These are phyloP conservation scores for Sebastes nivosus DNA, from an alignment of 2,797 vertebrate species.

Conservation along the genomic window DNA sequence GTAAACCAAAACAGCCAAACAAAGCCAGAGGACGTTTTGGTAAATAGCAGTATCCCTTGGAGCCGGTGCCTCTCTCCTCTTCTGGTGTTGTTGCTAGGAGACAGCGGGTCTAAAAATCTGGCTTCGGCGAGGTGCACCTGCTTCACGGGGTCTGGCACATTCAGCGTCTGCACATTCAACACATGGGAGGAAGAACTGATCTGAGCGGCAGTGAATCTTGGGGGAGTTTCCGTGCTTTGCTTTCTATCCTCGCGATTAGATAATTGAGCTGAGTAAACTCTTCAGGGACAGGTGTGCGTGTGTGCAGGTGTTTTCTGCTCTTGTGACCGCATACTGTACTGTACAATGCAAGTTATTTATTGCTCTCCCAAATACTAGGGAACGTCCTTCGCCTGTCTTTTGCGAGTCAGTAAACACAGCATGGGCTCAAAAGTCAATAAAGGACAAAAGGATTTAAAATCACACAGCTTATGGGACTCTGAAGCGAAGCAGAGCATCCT, in stretches of 20 bases:
- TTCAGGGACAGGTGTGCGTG: conserved; percentile 15
- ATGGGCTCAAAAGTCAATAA: conserved; percentile 35
- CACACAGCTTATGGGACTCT: conserved; percentile 28
- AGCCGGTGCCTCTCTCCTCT: conserved; percentile 59
- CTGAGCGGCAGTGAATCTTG: conserved; percentile 31
- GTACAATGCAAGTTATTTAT: neutral
- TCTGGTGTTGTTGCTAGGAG: conserved; percentile 82
- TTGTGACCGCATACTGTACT: neutral
- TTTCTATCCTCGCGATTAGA: conserved; percentile 33
- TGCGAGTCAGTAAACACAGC: conserved; percentile 49
- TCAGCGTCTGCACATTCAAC: conserved; percentile 41
- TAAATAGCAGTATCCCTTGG: conserved; percentile 61
- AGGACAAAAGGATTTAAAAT: conserved; percentile 54
- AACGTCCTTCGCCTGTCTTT: conserved; percentile 47
- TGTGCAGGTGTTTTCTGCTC: conserved; percentile 34
- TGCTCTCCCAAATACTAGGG: conserved; percentile 4
- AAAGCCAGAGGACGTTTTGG: conserved; percentile 66
- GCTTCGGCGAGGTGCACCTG: conserved; percentile 70
- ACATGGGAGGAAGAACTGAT: conserved; percentile 38
- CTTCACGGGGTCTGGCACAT: conserved; percentile 50
- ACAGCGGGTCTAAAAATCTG: conserved; percentile 74
- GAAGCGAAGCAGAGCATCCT: conserved; percentile 1
- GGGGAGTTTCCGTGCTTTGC: neutral
- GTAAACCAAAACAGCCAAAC: conserved; percentile 66
- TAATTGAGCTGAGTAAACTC: conserved; percentile 30